phyloP scores from a whole-genome alignment of 2,797 vertebrate species.

The Phoebastria nigripes region DNA sequence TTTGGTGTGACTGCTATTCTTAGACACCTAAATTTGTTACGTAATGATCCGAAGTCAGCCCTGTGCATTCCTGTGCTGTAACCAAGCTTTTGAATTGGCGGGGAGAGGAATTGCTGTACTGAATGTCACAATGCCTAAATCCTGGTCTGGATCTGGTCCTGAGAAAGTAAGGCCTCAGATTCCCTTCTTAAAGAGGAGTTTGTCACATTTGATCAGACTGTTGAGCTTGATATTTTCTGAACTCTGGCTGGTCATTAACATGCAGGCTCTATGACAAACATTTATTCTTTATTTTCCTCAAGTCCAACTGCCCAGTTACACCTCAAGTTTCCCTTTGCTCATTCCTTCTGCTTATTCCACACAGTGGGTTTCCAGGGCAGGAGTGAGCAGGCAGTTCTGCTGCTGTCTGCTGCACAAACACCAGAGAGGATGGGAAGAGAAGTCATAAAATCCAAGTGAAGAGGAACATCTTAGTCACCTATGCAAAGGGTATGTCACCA shows the following conservation, averaged over 20 bases:
- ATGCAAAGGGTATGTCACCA: neutral
- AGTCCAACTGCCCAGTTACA: constrained; percentile 31
- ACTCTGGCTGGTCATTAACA: neutral
- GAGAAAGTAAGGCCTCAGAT: neutral
- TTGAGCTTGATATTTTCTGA: neutral
- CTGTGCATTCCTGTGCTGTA: neutral
- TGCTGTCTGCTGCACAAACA: neutral
- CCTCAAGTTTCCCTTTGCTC: constrained; percentile 50
- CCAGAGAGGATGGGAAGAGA: neutral
- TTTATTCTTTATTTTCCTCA: constrained; percentile 51
- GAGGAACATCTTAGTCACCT: neutral
- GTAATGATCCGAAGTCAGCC: neutral
- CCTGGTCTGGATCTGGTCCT: constrained; percentile 7
- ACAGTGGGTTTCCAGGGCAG: neutral
- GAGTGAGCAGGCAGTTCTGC: neutral
- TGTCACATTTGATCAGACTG: neutral
- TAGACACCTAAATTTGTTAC: neutral
- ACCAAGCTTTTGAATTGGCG: neutral
- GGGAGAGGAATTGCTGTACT: neutral
- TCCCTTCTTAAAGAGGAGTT: constrained; percentile 37
- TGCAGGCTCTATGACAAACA: constrained; percentile 5
- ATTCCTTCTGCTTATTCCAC: neutral
- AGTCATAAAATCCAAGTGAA: neutral
- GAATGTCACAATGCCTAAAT: neutral
- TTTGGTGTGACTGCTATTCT: constrained; percentile 4